phyloP scores from a whole-genome alignment of 2,888 invertebrate genomes.

The Apamea sordens region DNA sequence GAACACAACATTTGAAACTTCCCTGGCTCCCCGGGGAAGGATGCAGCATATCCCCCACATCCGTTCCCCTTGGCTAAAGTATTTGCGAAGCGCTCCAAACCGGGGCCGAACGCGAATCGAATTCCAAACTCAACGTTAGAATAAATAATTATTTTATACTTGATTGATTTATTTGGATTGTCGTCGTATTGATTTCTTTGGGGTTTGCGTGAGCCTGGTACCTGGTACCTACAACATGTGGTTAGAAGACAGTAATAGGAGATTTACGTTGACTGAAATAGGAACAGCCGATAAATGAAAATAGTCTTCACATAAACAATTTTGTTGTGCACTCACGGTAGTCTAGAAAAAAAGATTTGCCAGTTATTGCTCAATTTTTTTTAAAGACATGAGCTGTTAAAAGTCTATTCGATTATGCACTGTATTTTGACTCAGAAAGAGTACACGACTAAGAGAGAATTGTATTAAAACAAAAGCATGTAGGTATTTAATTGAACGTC shows the following conservation, averaged over 20 bases:
- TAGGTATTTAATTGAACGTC: not conserved
- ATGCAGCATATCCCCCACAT: conserved; percentile 56
- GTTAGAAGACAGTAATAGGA: not conserved
- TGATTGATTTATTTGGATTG: conserved; percentile 54
- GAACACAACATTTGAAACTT: conserved; percentile 51
- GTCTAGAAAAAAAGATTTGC: not conserved
- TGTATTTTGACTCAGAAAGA: not conserved
- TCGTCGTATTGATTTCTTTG: conserved; percentile 39
- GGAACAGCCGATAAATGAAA: not conserved
- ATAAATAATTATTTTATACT: conserved; percentile 65
- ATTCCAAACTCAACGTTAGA: conserved; percentile 55
- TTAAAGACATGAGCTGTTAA: not conserved
- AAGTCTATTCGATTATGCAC: not conserved
- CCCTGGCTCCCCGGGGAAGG: conserved; percentile 35
- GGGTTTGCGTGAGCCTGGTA: conserved; percentile 9
- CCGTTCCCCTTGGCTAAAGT: conserved; percentile 60
- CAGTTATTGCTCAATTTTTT: not conserved
- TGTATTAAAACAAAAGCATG: not conserved
- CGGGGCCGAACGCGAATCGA: conserved; percentile 52
- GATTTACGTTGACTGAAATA: not conserved
- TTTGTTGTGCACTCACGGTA: not conserved
- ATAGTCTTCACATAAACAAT: not conserved
- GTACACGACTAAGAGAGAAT: not conserved
- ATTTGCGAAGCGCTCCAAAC: conserved; percentile 68
- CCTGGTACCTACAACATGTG: too few relatives aligned